Conservation (phyloP, 2,888 invertebrate genomes). For the Phymatocera aterrima region DNA sequence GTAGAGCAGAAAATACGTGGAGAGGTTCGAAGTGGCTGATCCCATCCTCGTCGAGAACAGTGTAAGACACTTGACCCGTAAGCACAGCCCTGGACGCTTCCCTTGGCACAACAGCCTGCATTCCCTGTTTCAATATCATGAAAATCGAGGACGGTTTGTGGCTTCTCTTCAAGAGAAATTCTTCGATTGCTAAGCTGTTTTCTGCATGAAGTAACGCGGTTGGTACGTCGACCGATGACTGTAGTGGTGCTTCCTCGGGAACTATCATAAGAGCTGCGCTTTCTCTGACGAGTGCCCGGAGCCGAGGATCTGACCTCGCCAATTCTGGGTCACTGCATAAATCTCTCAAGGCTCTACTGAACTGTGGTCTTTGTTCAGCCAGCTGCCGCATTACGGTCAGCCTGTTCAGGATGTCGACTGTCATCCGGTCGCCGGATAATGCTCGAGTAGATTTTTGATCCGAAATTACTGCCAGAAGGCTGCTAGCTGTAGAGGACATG, state of each 20-base stretch:
- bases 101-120: conserved; percentile 86
- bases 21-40: conserved; percentile 86
- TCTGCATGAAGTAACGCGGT: conserved; percentile 81
- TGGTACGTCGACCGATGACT: conserved; percentile 85
- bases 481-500: conserved; percentile 80
- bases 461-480: conserved; percentile 76
- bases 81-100: conserved; percentile 85
- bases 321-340: conserved; percentile 82
- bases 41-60: conserved; percentile 86
- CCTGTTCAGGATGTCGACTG: conserved; percentile 82
- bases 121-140: conserved; percentile 84
- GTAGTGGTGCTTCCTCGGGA: conserved; percentile 79
- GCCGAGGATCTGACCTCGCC: conserved; percentile 82
- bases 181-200: conserved; percentile 87
- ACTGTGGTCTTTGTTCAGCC: conserved; percentile 81
- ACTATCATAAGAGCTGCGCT: conserved; percentile 84
- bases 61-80: conserved; percentile 85
- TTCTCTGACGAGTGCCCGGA: conserved; percentile 84
- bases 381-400: conserved; percentile 84
- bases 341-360: conserved; percentile 80
- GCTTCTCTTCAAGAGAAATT: conserved; percentile 80
- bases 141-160: conserved; percentile 79
- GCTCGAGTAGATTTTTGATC: conserved; percentile 78
- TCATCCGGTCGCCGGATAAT: conserved; percentile 78
- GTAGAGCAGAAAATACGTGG: conserved; percentile 84